These are phyloP conservation scores for Lycaon pictus DNA, from an alignment of 2,113 vertebrate genomes.

Conservation along the genomic window DNA sequence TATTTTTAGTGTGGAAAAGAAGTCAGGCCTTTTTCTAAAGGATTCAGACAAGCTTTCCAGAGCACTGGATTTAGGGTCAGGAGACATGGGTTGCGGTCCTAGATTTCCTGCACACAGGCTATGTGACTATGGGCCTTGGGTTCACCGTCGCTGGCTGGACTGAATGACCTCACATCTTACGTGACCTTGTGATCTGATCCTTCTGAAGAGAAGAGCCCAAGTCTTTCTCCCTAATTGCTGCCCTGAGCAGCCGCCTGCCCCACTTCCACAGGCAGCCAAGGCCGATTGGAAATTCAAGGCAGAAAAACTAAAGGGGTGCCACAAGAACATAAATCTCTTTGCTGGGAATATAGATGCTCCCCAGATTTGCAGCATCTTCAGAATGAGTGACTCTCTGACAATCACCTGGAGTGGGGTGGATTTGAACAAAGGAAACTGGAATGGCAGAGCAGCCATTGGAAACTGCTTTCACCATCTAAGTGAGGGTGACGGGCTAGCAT, in stretches of 20 bases:
- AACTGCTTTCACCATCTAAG: background rate
- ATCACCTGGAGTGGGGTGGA: background rate
- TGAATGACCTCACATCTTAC: background rate
- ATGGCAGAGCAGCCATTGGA: background rate
- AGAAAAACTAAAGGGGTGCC: background rate
- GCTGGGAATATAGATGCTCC: background rate
- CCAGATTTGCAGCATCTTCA: background rate
- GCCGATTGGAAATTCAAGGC: background rate
- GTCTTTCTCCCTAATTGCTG: background rate
- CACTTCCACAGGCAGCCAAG: background rate
- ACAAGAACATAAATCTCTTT: background rate
- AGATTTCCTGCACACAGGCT: background rate
- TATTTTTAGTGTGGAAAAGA: background rate
- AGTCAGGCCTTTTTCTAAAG: background rate
- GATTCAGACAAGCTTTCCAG: background rate
- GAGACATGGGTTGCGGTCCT: background rate
- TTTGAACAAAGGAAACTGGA: background rate
- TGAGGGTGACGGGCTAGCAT: background rate
- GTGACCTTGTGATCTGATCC: accelerated
- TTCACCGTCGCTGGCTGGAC: background rate
- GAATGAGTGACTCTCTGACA: background rate
- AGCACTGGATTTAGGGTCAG: background rate
- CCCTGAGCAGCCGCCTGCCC: accelerated
- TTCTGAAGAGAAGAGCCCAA: background rate
- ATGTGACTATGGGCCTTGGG: background rate